Base-by-base conservation (phyloP, 2,888 invertebrate species). In the Trilocha varians region DNA sequence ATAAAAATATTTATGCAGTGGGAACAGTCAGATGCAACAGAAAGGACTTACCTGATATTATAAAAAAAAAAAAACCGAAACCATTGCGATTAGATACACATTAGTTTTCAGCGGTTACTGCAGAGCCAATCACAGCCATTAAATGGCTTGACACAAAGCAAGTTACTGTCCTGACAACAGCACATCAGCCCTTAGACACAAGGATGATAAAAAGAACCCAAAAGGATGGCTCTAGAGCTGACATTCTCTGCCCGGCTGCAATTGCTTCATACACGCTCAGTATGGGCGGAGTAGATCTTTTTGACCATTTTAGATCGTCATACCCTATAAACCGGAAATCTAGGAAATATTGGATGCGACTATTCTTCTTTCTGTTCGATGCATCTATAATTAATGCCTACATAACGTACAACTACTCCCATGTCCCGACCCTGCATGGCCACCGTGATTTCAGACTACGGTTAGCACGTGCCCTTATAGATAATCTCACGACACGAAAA, bases 211-310 rank as follows among this genome's bases (percentile, higher is more conserved):
- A 62, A 44, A 55, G 62, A 44, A 64, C 60, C 15, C 61, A 65
- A 53, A 62, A 58, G 41, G 58, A 65, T 49, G 65, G 63, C 15
- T 46, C 58, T 33, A 63, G 36, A 50, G 45, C 18, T 36, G 47
- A 52, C 9, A 33, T 50, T 38, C 43, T 48, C 13, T 45, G 44
- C 41, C 50, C 54, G 3, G 40, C 36, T 38, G 50, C 48, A 33
- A 50, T 54, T 11, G 48, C 46, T 41, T 8, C 13, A 8, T 51
- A 55, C 38, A 55, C 48, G 8, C 45, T 46, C 14, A 49, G 34
- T 13, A 55, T 52, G 50, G 50, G 48, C n/a, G 50, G 54, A 14
- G 54, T 52, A 9, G 46, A 48, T 45, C 44, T 18, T 34, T 47
- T 43, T 37, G 47, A 47, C 32, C 48, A 50, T 36, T 45, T 41